phyloP scores from a whole-genome alignment of 1,140 invertebrate genomes.

The Campoletis sonorensis region DNA sequence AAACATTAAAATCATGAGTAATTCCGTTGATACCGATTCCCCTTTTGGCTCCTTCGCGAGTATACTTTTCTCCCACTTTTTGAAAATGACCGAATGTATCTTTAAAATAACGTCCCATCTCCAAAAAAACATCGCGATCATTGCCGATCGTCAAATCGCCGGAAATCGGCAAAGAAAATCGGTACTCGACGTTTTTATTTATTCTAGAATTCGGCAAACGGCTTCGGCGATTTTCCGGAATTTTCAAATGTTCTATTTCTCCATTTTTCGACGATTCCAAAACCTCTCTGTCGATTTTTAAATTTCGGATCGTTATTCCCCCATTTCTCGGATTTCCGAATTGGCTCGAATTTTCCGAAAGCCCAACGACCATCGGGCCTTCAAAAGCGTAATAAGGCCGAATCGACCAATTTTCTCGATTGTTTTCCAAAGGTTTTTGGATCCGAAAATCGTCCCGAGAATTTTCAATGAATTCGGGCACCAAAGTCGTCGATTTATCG shows the following conservation, averaged over 20 bases:
- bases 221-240: too few relatives aligned
- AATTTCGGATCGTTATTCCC: neutral
- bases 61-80: neutral
- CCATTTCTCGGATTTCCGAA: neutral
- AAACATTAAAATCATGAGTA: too few relatives aligned
- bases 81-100: constrained; percentile 17
- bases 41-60: neutral
- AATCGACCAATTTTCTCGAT: neutral
- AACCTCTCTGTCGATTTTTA: too few relatives aligned
- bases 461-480: neutral
- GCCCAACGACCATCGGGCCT: constrained; percentile 22
- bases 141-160: neutral
- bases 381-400: constrained; percentile 35
- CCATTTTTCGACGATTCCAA: too few relatives aligned
- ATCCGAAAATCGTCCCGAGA: neutral
- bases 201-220: neutral
- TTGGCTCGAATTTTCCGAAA: neutral
- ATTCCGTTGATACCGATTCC: neutral
- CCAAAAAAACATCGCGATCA: neutral
- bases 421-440: neutral
- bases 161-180: neutral
- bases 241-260: too few relatives aligned
- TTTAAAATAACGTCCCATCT: constrained; percentile 19
- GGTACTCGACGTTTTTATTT: neutral
- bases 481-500: neutral